Base-by-base conservation (phyloP, 2,888 invertebrate genomes). In the Girardia tigrina region DNA sequence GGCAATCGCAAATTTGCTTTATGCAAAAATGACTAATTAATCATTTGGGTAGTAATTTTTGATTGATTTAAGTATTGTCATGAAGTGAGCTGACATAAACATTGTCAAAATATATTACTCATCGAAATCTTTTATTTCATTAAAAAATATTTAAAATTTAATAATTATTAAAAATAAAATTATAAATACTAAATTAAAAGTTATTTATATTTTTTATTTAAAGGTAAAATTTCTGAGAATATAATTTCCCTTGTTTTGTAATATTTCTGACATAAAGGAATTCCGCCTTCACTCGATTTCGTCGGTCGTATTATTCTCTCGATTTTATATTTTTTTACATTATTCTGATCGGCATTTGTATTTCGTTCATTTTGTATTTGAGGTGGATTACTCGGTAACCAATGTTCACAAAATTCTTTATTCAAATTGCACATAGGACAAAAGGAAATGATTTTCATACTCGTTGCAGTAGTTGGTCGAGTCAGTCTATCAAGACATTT, bases 401-500 rank as follows among this genome's bases (percentile, higher is more conserved):
- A 56, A 23, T 56, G 56, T 20, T 56, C 56, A 56, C 56, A 56
- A 56, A 56, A 56, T 56, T 56, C 56, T 16, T 56, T 56, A 56
- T 56, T 56, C n/a, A 56, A 4, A 56, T 56, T 56, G n/a, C 56
- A 56, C 56, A 56, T 56, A 6, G 56, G 56, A 56, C 56, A 56
- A 23, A 56, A 56, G 23, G 4, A 6, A 2, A 56, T 23, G 23
- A 56, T 56, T n/a, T 56, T 56, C n/a, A 20, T 56, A n/a, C 8
- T 56, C 4, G 56, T 56, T 56, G 56, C 56, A 12, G 56, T 56
- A 12, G 56, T 56, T 56, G 56, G 56, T 8, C 56, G 4, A 12
- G 56, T 20, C n/a, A 56, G n/a, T 56, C 56, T 4, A 6, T 6
- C 4, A 4, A 56, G 56, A 16, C 23, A 20, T 56, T 56, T 56